Evolutionary conservation across 2,797 vertebrate species (phyloP).

Genomic region (Pseudochirops cupreus): DNA sequence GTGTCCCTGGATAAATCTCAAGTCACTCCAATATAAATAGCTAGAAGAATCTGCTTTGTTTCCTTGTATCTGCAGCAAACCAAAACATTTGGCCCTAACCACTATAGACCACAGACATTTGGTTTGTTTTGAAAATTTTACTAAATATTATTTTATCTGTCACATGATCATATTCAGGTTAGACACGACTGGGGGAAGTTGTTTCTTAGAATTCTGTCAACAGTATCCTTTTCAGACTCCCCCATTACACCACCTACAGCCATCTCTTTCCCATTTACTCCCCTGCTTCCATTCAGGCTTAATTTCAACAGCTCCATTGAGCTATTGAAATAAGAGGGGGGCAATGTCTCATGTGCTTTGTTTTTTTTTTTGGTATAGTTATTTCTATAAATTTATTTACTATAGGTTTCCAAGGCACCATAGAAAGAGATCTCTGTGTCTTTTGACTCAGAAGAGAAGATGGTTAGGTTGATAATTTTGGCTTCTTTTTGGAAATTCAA

Average conservation of each 20-base stretch:
- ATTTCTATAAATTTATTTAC: background rate
- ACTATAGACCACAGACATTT: background rate
- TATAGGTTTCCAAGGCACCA: background rate
- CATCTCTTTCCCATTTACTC: background rate
- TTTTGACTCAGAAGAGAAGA: background rate
- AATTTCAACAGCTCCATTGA: background rate
- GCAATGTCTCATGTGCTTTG: background rate
- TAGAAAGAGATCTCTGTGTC: slow-evolving; percentile 35
- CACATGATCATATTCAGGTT: background rate
- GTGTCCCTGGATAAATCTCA: background rate
- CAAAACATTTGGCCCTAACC: background rate
- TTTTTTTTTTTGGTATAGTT: slow-evolving; percentile 16
- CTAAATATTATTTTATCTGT: background rate
- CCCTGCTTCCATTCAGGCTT: slow-evolving; percentile 22
- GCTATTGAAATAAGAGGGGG: background rate
- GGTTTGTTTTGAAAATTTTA: slow-evolving; percentile 50
- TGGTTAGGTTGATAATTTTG: slow-evolving; percentile 26
- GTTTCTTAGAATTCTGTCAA: background rate
- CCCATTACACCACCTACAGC: background rate
- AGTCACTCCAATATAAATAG: background rate
- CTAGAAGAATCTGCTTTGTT: background rate
- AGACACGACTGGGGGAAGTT: background rate
- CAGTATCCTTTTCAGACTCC: background rate
- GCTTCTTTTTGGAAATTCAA: background rate
- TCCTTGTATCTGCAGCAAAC: background rate